A percentile compares a stretch with the other conserved stretches of the same genome.
These are phyloP conservation scores for Cichlasoma orientale DNA, from an alignment of 2,797 vertebrate species.

Conservation along the genomic window DNA sequence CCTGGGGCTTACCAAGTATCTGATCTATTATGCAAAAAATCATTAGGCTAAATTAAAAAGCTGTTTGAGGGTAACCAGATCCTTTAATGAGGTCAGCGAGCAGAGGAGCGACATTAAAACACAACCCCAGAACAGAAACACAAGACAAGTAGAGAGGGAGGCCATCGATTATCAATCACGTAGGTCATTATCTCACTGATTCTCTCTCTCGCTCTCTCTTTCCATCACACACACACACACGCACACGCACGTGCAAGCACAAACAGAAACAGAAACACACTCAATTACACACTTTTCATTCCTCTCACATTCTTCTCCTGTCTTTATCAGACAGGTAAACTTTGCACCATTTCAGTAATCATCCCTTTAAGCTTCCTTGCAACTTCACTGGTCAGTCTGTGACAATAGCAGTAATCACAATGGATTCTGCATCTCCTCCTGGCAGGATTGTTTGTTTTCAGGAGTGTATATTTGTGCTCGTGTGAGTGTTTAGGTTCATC, in stretches of 20 bases:
- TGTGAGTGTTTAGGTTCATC: slow-evolving; percentile 51
- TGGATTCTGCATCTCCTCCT: slow-evolving; percentile 34
- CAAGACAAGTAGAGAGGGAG: slow-evolving; percentile 76
- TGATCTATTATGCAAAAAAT: slow-evolving; percentile 87
- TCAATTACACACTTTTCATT: slow-evolving; percentile 49
- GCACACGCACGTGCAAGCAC: slow-evolving; percentile 15
- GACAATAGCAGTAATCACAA: slow-evolving; percentile 63
- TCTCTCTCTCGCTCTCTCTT: slow-evolving; percentile 18
- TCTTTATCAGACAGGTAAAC: slow-evolving; percentile 60
- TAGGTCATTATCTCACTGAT: slow-evolving; percentile 79
- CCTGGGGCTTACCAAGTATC: slow-evolving; percentile 82
- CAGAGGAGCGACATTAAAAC: slow-evolving; percentile 83
- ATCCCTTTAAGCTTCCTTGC: slow-evolving; percentile 47
- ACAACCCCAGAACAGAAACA: slow-evolving; percentile 83
- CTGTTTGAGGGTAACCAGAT: slow-evolving; percentile 87
- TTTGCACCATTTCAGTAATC: slow-evolving; percentile 57
- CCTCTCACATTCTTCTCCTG: slow-evolving; percentile 42
- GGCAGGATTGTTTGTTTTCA: slow-evolving; percentile 54
- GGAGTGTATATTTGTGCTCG: slow-evolving; percentile 30
- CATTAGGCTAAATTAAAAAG: slow-evolving; percentile 90
- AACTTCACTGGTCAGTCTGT: slow-evolving; percentile 56
- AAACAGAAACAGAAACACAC: slow-evolving; percentile 20
- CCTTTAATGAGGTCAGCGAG: slow-evolving; percentile 87
- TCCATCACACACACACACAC: neutral
- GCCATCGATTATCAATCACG: slow-evolving; percentile 87